These are phyloP conservation scores for Caenorhabditis wallacei DNA, from an alignment of 2,888 invertebrate genomes.

Conservation along the genomic window DNA sequence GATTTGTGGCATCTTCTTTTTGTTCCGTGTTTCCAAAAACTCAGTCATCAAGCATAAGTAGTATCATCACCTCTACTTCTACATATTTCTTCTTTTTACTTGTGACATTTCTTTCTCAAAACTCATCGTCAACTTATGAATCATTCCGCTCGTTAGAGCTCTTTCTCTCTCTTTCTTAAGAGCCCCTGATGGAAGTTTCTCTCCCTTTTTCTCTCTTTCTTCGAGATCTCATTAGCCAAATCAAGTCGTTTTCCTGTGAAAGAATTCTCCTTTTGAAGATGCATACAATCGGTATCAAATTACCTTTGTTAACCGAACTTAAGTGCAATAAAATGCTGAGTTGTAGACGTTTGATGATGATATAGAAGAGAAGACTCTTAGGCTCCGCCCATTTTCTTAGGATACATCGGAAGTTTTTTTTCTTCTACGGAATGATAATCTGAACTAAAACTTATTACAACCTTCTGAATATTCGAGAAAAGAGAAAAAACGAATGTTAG, in stretches of 20 bases:
- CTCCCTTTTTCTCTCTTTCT: conserved; percentile 2
- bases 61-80: conserved; percentile 16
- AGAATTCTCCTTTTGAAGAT: conserved; percentile 21
- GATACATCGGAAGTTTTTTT: background rate
- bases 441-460: conserved; percentile 19
- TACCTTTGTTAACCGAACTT: conserved; percentile 35
- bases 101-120: conserved; percentile 33
- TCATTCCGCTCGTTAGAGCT: conserved; percentile 43
- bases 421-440: conserved; percentile 1
- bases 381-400: conserved; percentile 28
- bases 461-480: background rate
- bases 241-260: conserved; percentile 45
- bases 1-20: too few species aligned
- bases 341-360: conserved; percentile 24
- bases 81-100: background rate
- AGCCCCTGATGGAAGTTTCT: conserved; percentile 37
- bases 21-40: background rate
- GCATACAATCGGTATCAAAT: conserved; percentile 35
- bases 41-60: conserved; percentile 13
- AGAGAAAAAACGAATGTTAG: conserved; percentile 18
- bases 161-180: conserved; percentile 13
- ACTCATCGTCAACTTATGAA: conserved; percentile 49
- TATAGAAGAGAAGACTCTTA: background rate
- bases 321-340: conserved; percentile 37
- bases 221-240: conserved; percentile 41